A percentile compares a stretch with the other conserved stretches of the same genome.
Conservation (phyloP, 2,888 invertebrate genomes). For the Agrotis clavis region DNA sequence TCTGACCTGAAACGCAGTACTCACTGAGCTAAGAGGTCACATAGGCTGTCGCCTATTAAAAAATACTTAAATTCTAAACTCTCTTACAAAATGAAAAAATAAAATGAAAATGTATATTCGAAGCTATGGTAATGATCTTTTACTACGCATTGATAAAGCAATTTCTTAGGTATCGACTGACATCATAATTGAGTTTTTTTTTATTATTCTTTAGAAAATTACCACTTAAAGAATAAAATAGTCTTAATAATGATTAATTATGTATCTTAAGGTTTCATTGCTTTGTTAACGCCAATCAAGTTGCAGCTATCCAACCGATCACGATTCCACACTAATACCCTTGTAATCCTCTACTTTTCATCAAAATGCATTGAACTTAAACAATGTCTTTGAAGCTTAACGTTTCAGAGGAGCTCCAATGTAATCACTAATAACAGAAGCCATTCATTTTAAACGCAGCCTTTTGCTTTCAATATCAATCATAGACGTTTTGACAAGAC, state of each 20-base stretch:
- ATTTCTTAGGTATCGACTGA: neutral
- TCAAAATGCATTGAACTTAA: constrained; percentile 53
- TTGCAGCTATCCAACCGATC: constrained; percentile 30
- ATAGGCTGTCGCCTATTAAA: too few species aligned
- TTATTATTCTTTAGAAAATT: neutral
- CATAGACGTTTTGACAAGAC: constrained; percentile 56
- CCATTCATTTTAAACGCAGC: constrained; percentile 50
- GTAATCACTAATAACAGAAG: constrained; percentile 59
- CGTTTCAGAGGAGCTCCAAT: constrained; percentile 53
- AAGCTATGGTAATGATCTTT: too few species aligned
- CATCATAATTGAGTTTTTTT: neutral
- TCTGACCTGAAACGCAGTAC: too few species aligned
- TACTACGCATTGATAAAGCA: too few species aligned
- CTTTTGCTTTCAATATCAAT: constrained; percentile 60
- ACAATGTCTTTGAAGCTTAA: constrained; percentile 46
- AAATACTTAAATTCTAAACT: too few species aligned
- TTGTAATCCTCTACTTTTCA: constrained; percentile 46
- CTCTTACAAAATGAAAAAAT: too few species aligned
- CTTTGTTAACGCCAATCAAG: constrained; percentile 29
- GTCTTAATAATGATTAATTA: neutral
- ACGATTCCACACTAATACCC: constrained; percentile 23
- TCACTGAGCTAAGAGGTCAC: too few species aligned
- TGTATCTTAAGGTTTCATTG: neutral
- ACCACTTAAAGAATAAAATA: neutral
- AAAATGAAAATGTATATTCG: too few species aligned